These are phyloP conservation scores for Corythoichthys intestinalis DNA, from an alignment of 2,113 vertebrate genomes.

Conservation along the genomic window DNA sequence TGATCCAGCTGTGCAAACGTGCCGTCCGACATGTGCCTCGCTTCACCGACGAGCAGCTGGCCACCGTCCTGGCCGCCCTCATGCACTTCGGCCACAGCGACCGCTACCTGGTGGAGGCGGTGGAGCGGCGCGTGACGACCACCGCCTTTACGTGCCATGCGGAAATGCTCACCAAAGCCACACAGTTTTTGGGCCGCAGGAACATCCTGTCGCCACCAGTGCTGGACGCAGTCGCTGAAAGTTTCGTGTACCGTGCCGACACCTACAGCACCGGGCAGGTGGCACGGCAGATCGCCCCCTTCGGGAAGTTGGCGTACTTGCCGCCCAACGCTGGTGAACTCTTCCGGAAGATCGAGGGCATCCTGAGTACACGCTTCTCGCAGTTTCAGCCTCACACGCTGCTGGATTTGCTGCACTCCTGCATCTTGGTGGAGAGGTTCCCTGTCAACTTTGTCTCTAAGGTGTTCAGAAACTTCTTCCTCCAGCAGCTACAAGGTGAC, in stretches of 20 bases:
- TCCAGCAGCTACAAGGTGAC: constrained; percentile 85
- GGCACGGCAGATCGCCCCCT: constrained; percentile 74
- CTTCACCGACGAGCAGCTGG: constrained; percentile 79
- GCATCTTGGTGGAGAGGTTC: constrained; percentile 80
- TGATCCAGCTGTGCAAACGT: constrained; percentile 78
- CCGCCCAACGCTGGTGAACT: constrained; percentile 78
- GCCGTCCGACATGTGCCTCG: constrained; percentile 69
- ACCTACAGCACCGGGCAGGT: constrained; percentile 78
- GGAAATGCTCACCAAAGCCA: constrained; percentile 71
- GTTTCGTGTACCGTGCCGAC: constrained; percentile 78
- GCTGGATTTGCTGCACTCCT: constrained; percentile 82
- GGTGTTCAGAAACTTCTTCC: constrained; percentile 85
- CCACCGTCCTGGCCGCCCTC: constrained; percentile 76
- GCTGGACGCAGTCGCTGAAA: constrained; percentile 79
- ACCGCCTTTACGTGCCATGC: constrained; percentile 68
- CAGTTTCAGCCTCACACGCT: constrained; percentile 79
- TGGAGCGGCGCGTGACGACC: constrained; percentile 71
- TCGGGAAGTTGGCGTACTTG: constrained; percentile 84
- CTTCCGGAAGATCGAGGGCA: constrained; percentile 80
- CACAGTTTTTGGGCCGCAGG: constrained; percentile 77
- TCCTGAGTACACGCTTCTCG: constrained; percentile 65
- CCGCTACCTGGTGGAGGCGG: constrained; percentile 71
- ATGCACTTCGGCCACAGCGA: constrained; percentile 80
- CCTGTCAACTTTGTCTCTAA: constrained; percentile 87
- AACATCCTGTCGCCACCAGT: constrained; percentile 77